phyloP scores from a whole-genome alignment of 1,140 invertebrate species.

The Lamellibrachia luymesi region DNA sequence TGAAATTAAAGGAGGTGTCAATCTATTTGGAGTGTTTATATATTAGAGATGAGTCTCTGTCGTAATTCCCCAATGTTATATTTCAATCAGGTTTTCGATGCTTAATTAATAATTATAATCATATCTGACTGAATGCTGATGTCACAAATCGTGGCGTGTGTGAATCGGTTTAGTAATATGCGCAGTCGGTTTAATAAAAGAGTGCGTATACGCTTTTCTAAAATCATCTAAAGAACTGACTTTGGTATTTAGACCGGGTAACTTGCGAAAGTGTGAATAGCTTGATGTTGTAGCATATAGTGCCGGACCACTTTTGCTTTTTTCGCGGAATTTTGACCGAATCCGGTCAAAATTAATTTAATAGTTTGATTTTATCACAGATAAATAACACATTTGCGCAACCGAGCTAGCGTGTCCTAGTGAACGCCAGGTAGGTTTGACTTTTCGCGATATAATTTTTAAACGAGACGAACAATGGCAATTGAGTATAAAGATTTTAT shows the following conservation, averaged over 20 bases:
- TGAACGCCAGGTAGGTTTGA: neutral
- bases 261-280: neutral
- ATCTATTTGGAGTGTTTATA: neutral
- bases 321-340: neutral
- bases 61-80: neutral
- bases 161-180: too few relatives aligned
- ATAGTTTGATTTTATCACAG: neutral
- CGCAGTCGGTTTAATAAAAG: too few relatives aligned
- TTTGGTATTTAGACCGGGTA: neutral
- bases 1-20: neutral
- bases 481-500: neutral
- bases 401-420: neutral
- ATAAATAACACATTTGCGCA: neutral
- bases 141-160: neutral
- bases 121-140: neutral
- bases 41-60: neutral
- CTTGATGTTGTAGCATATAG: too few relatives aligned
- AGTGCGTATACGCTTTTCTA: too few relatives aligned
- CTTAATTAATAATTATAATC: neutral
- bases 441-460: neutral
- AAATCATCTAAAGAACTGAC: too few relatives aligned
- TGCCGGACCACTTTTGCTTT: neutral
- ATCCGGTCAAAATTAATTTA: neutral
- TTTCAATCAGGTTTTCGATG: neutral
- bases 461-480: neutral